phyloP scores from a whole-genome alignment of 2,888 invertebrate species.

The Nasonia oneida region DNA sequence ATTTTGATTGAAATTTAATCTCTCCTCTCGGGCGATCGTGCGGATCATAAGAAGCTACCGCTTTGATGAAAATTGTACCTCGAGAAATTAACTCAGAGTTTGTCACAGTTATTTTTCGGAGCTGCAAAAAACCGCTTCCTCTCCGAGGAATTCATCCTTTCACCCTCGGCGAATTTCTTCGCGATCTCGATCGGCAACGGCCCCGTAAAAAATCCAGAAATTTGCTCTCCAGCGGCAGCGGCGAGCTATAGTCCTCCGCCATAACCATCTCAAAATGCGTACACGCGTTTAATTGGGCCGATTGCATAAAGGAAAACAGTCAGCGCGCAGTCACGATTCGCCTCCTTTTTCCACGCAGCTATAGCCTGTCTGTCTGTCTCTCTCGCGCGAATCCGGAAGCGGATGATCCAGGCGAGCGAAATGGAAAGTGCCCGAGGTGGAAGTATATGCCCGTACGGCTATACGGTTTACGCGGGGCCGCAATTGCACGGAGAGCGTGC shows the following conservation, averaged over 20 bases:
- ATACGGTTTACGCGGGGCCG: not conserved
- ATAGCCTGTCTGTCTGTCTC: not conserved
- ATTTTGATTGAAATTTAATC: not conserved
- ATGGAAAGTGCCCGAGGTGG: constrained; percentile 25
- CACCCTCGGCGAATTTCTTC: not conserved
- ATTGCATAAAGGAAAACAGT: constrained; percentile 53
- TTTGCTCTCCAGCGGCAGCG: not conserved
- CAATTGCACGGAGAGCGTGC: not conserved
- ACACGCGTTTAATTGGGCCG: constrained; percentile 29
- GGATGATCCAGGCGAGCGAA: constrained; percentile 32
- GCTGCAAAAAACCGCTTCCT: not conserved
- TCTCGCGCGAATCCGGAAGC: constrained; percentile 40
- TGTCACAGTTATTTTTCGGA: too few species aligned
- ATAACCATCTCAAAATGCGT: not conserved
- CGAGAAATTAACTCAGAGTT: not conserved
- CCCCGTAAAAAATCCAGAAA: not conserved
- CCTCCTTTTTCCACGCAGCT: not conserved
- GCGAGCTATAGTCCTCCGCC: not conserved
- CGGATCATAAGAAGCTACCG: not conserved
- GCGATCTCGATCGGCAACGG: not conserved
- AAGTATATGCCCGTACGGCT: not conserved
- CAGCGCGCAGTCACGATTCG: not conserved
- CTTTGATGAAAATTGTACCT: not conserved
- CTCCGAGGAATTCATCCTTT: not conserved
- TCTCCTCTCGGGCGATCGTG: not conserved